A percentile compares a stretch with the other conserved stretches of the same genome.
Conservation (phyloP, 2,113 vertebrate genomes). For the Eulemur macaco region DNA sequence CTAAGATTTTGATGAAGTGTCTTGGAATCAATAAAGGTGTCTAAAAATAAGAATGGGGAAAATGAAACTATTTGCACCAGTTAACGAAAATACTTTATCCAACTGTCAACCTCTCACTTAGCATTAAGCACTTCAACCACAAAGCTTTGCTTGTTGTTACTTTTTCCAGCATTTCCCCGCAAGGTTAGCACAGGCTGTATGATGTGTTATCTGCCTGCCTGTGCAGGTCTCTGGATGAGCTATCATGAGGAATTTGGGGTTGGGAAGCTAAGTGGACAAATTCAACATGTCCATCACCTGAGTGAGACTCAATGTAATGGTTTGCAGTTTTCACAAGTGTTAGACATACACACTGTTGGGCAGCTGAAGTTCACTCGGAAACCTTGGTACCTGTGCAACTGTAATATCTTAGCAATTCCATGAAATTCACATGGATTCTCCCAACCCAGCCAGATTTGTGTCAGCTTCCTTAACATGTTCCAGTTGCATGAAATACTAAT, state of each 20-base stretch:
- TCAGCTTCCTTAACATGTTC: slow-evolving; percentile 87
- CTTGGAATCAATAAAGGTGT: slow-evolving; percentile 42
- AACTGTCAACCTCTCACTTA: slow-evolving; percentile 24
- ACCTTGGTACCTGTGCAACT: slow-evolving; percentile 84
- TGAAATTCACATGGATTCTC: slow-evolving; percentile 88
- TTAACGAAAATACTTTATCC: slow-evolving; percentile 32
- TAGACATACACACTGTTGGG: slow-evolving; percentile 51
- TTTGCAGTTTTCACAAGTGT: background rate
- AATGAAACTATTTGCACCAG: background rate
- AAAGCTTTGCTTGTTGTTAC: background rate
- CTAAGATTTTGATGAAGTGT: background rate
- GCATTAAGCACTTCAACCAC: background rate
- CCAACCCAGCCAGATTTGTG: slow-evolving; percentile 86
- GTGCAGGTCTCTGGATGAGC: background rate
- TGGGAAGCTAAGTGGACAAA: background rate
- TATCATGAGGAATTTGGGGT: background rate
- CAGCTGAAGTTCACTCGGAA: slow-evolving; percentile 81
- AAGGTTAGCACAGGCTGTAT: background rate
- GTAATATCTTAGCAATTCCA: slow-evolving; percentile 82
- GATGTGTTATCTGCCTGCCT: background rate
- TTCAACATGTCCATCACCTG: slow-evolving; percentile 2
- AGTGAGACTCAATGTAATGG: slow-evolving; percentile 36
- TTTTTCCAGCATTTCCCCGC: background rate
- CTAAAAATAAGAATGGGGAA: slow-evolving; percentile 38
- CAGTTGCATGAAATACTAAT: slow-evolving; percentile 88